A percentile compares a stretch with the other conserved stretches of the same genome.
phyloP scores from a whole-genome alignment of 2,113 vertebrate genomes.

The Tyrannus savana region DNA sequence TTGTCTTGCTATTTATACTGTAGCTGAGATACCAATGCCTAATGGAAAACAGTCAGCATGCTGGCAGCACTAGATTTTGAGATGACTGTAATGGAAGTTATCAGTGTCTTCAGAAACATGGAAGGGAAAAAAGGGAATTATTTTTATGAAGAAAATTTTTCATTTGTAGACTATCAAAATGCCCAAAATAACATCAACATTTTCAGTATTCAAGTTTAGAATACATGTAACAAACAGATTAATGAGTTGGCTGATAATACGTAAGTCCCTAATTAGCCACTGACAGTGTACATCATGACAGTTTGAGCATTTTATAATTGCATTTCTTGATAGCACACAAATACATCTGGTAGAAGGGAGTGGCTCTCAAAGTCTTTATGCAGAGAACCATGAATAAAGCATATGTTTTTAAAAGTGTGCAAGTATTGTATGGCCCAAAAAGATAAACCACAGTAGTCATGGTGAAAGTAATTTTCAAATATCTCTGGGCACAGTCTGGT shows the following conservation, averaged over 20 bases:
- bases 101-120: background rate
- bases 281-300: accelerated
- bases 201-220: background rate
- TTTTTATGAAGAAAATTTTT: background rate
- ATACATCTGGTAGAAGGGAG: background rate
- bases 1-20: background rate
- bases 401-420: background rate
- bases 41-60: background rate
- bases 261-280: background rate
- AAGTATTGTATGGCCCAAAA: background rate
- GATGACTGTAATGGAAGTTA: background rate
- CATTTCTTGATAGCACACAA: background rate
- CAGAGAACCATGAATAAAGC: background rate
- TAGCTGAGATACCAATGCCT: background rate
- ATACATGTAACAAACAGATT: background rate
- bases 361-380: background rate
- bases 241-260: background rate
- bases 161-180: background rate
- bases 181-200: background rate
- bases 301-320: background rate
- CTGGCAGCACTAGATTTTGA: background rate
- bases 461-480: background rate
- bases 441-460: background rate
- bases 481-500: background rate
- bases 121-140: background rate